phyloP scores from a whole-genome alignment of 2,113 vertebrate genomes.

The Gambusia affinis region DNA sequence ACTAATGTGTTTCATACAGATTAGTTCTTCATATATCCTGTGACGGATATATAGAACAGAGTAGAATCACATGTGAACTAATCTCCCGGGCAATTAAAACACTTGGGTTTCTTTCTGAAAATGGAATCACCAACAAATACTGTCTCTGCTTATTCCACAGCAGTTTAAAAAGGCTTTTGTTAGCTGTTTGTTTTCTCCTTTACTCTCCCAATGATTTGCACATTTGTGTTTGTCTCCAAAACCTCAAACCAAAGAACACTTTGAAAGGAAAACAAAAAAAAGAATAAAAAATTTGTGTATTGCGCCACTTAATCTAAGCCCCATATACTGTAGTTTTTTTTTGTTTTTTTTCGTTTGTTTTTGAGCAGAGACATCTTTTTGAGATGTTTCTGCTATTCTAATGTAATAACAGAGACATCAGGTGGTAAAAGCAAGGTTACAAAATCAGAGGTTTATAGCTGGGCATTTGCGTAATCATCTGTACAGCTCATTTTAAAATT shows the following conservation, averaged over 20 bases:
- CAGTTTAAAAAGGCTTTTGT: constrained; percentile 5
- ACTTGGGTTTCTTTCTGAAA: constrained; percentile 6
- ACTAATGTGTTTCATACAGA: constrained; percentile 8
- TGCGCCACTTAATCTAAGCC: too few relatives aligned
- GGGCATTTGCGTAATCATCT: too few relatives aligned
- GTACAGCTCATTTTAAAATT: too few relatives aligned
- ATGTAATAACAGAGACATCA: too few relatives aligned
- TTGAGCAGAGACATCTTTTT: constrained; percentile 1
- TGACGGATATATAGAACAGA: not conserved
- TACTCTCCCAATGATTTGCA: constrained; percentile 27
- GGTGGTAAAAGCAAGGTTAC: too few relatives aligned
- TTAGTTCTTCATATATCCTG: not conserved
- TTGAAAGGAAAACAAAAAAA: too few relatives aligned
- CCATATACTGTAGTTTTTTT: constrained; percentile 37
- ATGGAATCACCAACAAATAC: not conserved
- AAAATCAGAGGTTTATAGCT: too few relatives aligned
- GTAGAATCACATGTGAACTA: not conserved
- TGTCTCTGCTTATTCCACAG: not conserved
- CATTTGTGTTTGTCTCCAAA: constrained; percentile 14
- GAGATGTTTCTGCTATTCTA: too few relatives aligned
- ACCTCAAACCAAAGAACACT: constrained; percentile 4
- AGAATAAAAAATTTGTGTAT: too few relatives aligned
- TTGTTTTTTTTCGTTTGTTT: not conserved
- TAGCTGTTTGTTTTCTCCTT: not conserved
- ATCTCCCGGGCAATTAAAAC: not conserved